These are phyloP conservation scores for Pandion haliaetus DNA, from an alignment of 2,113 vertebrate genomes.

Conservation along the genomic window DNA sequence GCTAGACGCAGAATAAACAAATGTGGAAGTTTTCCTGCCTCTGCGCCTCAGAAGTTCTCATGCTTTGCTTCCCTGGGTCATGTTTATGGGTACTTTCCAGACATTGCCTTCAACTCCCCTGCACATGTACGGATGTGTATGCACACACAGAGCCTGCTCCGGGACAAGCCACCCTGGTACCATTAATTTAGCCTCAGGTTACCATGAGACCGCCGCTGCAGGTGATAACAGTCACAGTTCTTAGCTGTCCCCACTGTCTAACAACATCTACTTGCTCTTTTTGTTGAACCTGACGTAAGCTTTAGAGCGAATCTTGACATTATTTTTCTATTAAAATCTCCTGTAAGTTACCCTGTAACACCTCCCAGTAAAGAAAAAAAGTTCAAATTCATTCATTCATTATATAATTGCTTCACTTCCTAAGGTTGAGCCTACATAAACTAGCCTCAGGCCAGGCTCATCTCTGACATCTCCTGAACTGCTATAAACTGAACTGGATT, in stretches of 20 bases:
- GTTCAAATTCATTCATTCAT: not conserved
- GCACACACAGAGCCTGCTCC: not conserved
- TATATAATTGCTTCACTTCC: not conserved
- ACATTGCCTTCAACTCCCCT: not conserved
- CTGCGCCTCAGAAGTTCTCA: not conserved
- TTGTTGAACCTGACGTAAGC: not conserved
- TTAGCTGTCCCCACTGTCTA: not conserved
- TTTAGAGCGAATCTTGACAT: not conserved
- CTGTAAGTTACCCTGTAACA: not conserved
- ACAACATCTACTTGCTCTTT: not conserved
- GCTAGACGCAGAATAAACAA: not conserved
- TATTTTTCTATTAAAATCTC: not conserved
- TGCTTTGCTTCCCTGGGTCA: not conserved
- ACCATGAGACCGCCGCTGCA: not conserved
- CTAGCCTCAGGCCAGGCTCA: not conserved
- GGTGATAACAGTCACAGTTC: not conserved
- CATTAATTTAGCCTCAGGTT: not conserved
- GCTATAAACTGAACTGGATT: not conserved
- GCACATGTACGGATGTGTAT: accelerated
- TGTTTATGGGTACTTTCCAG: not conserved
- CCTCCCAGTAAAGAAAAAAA: not conserved
- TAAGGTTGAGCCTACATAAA: not conserved
- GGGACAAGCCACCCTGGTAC: not conserved
- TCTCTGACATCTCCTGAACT: not conserved
- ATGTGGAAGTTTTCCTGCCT: not conserved